Percentiles rank a stretch among this genome's conserved stretches.
Evolutionary conservation across 2,797 vertebrate species (phyloP).

Genomic region (Lophius americanus): DNA sequence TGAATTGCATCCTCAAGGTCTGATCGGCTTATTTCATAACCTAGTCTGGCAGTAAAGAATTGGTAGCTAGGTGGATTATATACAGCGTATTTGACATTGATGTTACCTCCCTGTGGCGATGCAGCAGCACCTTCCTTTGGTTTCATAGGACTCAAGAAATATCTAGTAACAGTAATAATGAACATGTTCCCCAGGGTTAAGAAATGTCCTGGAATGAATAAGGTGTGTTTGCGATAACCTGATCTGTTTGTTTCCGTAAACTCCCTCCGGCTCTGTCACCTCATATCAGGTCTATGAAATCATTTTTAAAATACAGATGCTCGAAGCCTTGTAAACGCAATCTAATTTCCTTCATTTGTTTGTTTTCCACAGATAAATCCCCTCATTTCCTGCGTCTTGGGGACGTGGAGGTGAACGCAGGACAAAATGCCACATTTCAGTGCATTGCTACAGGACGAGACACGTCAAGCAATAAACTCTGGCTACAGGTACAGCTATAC

Average conservation of each 20-base stretch:
- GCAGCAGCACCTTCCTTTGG: conserved; percentile 26
- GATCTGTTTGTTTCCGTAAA: conserved; percentile 17
- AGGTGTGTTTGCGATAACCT: conserved; percentile 28
- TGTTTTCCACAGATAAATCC: conserved; percentile 87
- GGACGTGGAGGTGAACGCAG: conserved; percentile 97
- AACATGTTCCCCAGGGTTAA: conserved; percentile 35
- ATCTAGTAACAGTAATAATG: conserved; percentile 49
- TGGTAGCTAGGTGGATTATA: conserved; percentile 36
- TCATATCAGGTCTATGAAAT: conserved; percentile 16
- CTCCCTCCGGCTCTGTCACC: conserved; percentile 24
- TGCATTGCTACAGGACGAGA: conserved; percentile 96
- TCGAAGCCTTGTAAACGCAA: background rate
- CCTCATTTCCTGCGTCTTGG: conserved; percentile 97
- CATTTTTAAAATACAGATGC: background rate
- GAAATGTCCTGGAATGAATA: conserved; percentile 31
- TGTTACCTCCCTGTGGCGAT: conserved; percentile 51
- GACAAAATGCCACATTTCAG: conserved; percentile 97
- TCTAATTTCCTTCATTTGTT: conserved; percentile 23
- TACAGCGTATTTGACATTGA: conserved; percentile 43
- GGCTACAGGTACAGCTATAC: conserved; percentile 89
- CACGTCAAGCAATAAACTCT: conserved; percentile 93
- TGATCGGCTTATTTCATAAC: conserved; percentile 51
- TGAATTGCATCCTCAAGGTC: conserved; percentile 47
- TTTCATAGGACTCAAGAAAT: conserved; percentile 43
- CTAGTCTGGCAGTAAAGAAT: conserved; percentile 37